phyloP scores from a whole-genome alignment of 2,888 invertebrate genomes.

The Drosophila greeni region DNA sequence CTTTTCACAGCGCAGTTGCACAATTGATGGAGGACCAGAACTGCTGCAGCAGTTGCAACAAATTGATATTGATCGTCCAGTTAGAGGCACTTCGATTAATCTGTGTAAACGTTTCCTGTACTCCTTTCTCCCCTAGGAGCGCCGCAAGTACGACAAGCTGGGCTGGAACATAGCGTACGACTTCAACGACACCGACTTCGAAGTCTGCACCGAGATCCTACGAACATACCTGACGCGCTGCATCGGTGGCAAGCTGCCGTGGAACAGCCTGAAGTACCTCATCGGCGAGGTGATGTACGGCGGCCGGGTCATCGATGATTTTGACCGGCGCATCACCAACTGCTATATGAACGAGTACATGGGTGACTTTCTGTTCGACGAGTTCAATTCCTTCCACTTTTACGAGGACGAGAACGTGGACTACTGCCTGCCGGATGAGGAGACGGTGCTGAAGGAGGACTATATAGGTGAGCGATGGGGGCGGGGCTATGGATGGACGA shows the following conservation, averaged over 20 bases:
- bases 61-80: slow-evolving; percentile 66
- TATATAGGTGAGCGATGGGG: slow-evolving; percentile 83
- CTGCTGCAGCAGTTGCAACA: slow-evolving; percentile 39
- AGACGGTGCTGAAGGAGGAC: slow-evolving; percentile 82
- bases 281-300: slow-evolving; percentile 98
- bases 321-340: slow-evolving; percentile 90
- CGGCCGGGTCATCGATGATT: slow-evolving; percentile 94
- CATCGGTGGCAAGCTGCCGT: slow-evolving; percentile 85
- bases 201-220: slow-evolving; percentile 91
- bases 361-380: slow-evolving; percentile 95
- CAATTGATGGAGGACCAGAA: slow-evolving; percentile 53
- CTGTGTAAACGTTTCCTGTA: slow-evolving; percentile 16
- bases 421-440: slow-evolving; percentile 86
- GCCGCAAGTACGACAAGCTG: slow-evolving; percentile 94
- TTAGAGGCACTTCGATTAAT: slow-evolving; percentile 32
- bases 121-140: slow-evolving; percentile 81
- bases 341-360: slow-evolving; percentile 97
- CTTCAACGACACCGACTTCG: slow-evolving; percentile 95
- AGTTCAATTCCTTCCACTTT: slow-evolving; percentile 94
- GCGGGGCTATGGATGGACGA: neutral
- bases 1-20: slow-evolving; percentile 50
- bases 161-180: slow-evolving; percentile 97
- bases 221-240: slow-evolving; percentile 89
- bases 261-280: slow-evolving; percentile 94
- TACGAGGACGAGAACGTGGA: slow-evolving; percentile 86